These are phyloP conservation scores for Columbina picui DNA, from an alignment of 2,113 vertebrate species.

Conservation along the genomic window DNA sequence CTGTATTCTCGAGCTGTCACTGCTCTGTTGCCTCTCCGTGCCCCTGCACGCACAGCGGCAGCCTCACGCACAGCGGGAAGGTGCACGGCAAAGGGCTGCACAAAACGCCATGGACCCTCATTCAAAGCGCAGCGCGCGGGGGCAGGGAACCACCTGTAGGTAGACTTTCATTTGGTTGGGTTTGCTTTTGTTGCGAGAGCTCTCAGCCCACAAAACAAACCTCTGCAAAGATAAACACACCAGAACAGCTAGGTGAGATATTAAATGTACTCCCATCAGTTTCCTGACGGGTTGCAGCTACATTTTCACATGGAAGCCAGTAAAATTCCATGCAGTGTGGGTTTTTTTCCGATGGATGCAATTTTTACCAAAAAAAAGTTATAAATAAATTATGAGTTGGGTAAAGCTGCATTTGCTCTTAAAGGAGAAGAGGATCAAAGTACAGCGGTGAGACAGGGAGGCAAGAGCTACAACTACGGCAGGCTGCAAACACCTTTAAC, in stretches of 20 bases:
- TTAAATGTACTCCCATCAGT: neutral
- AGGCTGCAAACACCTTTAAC: slow-evolving; percentile 1
- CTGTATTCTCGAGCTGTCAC: neutral
- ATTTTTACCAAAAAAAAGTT: slow-evolving; percentile 26
- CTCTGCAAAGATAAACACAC: neutral
- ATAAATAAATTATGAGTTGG: slow-evolving; percentile 48
- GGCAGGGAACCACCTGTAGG: neutral
- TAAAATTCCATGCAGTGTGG: neutral
- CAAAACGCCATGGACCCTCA: neutral
- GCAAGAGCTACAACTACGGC: neutral
- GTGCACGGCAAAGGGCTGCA: neutral
- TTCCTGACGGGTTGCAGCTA: slow-evolving; percentile 7
- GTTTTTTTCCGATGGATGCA: slow-evolving; percentile 26
- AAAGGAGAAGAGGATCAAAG: slow-evolving; percentile 22
- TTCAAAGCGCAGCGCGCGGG: neutral
- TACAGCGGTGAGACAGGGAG: neutral
- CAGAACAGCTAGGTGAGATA: neutral
- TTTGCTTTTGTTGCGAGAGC: neutral
- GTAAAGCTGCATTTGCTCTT: slow-evolving; percentile 25
- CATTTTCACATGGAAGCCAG: slow-evolving; percentile 22
- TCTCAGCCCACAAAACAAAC: neutral
- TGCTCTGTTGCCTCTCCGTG: neutral
- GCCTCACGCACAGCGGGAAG: neutral
- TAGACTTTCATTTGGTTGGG: neutral
- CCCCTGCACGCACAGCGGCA: neutral